These are phyloP conservation scores for Trichopria drosophilae DNA, from an alignment of 2,888 invertebrate genomes.

Conservation along the genomic window DNA sequence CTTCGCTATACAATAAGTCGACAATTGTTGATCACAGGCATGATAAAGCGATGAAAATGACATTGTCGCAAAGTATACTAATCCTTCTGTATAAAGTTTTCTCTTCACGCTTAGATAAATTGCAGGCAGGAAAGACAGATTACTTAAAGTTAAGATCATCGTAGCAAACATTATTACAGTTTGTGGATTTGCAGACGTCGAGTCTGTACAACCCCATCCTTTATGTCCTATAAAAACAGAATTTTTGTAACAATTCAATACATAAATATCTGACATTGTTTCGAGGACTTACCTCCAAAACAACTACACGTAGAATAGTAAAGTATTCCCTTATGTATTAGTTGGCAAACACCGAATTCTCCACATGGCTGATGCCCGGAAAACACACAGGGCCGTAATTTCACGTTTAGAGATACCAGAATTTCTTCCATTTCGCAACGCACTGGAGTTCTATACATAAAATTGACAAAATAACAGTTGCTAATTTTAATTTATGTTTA, in stretches of 20 bases:
- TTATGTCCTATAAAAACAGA: constrained; percentile 58
- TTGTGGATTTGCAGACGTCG: constrained; percentile 58
- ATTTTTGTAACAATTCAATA: not conserved
- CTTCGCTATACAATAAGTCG: constrained; percentile 56
- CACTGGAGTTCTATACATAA: constrained; percentile 44
- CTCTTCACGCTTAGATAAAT: constrained; percentile 61
- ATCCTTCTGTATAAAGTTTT: constrained; percentile 61
- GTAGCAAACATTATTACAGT: constrained; percentile 49
- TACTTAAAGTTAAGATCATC: constrained; percentile 63
- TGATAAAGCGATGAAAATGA: constrained; percentile 66
- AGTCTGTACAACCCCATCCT: constrained; percentile 65
- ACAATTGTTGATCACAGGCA: constrained; percentile 64
- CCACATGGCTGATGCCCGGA: constrained; percentile 57
- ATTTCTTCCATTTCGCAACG: constrained; percentile 56
- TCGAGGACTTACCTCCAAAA: constrained; percentile 51
- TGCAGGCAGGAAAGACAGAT: constrained; percentile 64
- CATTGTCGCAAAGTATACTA: constrained; percentile 65
- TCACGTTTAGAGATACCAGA: constrained; percentile 57
- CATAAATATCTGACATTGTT: not conserved
- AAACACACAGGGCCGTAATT: constrained; percentile 58
- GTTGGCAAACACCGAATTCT: constrained; percentile 58
- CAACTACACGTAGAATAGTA: constrained; percentile 60
- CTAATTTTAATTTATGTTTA: constrained; percentile 1
- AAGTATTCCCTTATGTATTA: constrained; percentile 58
- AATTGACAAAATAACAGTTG: constrained; percentile 1